Conservation (phyloP, 1,140 invertebrate genomes). For the Cheumatopsyche charites region DNA sequence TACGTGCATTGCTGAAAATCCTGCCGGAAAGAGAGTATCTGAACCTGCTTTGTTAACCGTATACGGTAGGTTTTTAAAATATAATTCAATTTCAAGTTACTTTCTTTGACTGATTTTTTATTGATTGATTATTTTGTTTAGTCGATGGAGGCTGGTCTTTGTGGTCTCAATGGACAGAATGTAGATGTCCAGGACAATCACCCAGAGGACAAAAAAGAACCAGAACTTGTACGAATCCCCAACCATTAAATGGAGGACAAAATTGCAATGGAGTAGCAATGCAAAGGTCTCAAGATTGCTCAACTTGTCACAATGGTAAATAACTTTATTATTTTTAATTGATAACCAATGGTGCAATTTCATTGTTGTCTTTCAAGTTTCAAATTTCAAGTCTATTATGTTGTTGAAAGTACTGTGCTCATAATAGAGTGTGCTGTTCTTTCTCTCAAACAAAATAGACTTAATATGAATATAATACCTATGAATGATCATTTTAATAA, state of each 20-base stretch:
- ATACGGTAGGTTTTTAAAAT: slow-evolving; percentile 73
- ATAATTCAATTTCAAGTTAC: neutral
- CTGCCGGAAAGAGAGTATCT: slow-evolving; percentile 84
- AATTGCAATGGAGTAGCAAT: slow-evolving; percentile 78
- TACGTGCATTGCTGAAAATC: slow-evolving; percentile 94
- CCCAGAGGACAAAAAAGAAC: slow-evolving; percentile 78
- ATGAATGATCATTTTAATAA: too few relatives aligned
- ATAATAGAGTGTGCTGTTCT: too few relatives aligned
- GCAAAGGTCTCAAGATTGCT: slow-evolving; percentile 83
- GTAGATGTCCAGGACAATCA: slow-evolving; percentile 70
- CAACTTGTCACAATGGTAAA: slow-evolving; percentile 70
- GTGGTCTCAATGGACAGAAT: slow-evolving; percentile 90
- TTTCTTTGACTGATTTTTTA: too few relatives aligned
- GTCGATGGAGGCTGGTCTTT: slow-evolving; percentile 91
- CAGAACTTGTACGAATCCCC: slow-evolving; percentile 85
- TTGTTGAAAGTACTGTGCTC: neutral
- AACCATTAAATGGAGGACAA: slow-evolving; percentile 85
- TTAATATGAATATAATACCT: too few relatives aligned
- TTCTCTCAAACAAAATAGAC: too few relatives aligned
- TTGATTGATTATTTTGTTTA: slow-evolving; percentile 58
- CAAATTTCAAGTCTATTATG: too few relatives aligned
- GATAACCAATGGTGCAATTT: too few relatives aligned
- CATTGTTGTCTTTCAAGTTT: too few relatives aligned
- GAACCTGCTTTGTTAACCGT: slow-evolving; percentile 89
- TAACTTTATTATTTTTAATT: slow-evolving; percentile 7